A percentile compares a stretch with the other conserved stretches of the same genome.
Conservation (phyloP, 1,140 invertebrate genomes). For the Piezodorus guildinii region DNA sequence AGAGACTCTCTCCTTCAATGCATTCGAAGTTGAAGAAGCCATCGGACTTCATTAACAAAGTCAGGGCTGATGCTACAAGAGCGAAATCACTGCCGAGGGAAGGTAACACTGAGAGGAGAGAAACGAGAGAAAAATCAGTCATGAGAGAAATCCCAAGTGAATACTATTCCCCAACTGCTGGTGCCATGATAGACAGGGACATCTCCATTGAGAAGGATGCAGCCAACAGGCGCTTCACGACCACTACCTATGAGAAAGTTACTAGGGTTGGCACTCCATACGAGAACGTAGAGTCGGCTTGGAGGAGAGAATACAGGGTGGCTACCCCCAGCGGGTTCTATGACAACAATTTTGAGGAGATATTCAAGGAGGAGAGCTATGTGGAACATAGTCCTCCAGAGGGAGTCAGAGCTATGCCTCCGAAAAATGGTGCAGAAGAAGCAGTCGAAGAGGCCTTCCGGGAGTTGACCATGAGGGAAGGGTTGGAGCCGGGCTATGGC, state of each 20-base stretch:
- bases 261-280: background rate
- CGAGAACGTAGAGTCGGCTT: conserved; percentile 3
- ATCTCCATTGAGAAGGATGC: no score
- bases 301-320: conserved; percentile 8
- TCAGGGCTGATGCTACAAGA: background rate
- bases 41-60: background rate
- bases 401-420: background rate
- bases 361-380: background rate
- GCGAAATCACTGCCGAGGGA: no score
- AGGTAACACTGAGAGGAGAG: no score
- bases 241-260: background rate
- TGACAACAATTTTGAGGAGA: background rate
- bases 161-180: no score
- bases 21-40: background rate
- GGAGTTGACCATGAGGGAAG: background rate
- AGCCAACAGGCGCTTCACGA: background rate
- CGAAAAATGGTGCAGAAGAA: background rate
- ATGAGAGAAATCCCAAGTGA: no score
- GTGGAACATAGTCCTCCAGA: background rate
- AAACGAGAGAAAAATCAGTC: no score
- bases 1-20: background rate
- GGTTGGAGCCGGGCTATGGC: background rate
- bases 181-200: no score
- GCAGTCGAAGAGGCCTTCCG: background rate
- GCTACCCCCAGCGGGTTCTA: conserved; percentile 1